These are phyloP conservation scores for Mythimna albipuncta DNA, from an alignment of 2,888 invertebrate genomes.

Conservation along the genomic window DNA sequence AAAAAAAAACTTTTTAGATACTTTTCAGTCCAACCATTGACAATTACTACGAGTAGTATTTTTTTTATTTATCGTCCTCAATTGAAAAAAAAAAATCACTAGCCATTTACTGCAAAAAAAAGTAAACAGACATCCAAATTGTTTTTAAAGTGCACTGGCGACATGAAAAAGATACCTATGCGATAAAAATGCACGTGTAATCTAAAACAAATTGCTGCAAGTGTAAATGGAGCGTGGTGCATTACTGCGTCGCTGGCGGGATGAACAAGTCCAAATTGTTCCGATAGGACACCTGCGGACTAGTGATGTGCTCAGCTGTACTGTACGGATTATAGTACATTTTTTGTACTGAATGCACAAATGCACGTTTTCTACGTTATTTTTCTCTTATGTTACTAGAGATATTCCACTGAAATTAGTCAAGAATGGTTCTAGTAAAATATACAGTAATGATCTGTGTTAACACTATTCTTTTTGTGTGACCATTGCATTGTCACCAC, in stretches of 20 bases:
- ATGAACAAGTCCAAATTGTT: slow-evolving; percentile 77
- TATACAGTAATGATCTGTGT: no score
- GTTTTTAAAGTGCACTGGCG: slow-evolving; percentile 73
- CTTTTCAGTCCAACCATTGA: neutral
- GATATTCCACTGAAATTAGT: no score
- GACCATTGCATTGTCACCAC: no score
- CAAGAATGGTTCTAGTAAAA: no score
- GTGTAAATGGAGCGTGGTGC: slow-evolving; percentile 81
- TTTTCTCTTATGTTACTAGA: no score
- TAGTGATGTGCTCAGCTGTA: slow-evolving; percentile 47
- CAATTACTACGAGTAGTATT: slow-evolving; percentile 12
- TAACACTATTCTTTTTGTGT: no score
- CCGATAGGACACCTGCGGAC: slow-evolving; percentile 78
- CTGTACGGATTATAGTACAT: neutral
- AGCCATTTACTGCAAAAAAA: slow-evolving; percentile 8
- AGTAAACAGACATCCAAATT: slow-evolving; percentile 59
- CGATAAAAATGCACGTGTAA: slow-evolving; percentile 77
- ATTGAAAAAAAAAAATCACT: slow-evolving; percentile 24
- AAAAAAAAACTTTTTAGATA: neutral
- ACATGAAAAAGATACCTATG: slow-evolving; percentile 71
- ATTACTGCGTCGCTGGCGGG: slow-evolving; percentile 67
- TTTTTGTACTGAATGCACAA: neutral
- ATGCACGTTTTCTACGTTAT: neutral
- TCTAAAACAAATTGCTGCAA: slow-evolving; percentile 80
- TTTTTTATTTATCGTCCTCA: neutral